These are phyloP conservation scores for Drosophila oshimai DNA, from an alignment of 1,140 invertebrate species.

Conservation along the genomic window DNA sequence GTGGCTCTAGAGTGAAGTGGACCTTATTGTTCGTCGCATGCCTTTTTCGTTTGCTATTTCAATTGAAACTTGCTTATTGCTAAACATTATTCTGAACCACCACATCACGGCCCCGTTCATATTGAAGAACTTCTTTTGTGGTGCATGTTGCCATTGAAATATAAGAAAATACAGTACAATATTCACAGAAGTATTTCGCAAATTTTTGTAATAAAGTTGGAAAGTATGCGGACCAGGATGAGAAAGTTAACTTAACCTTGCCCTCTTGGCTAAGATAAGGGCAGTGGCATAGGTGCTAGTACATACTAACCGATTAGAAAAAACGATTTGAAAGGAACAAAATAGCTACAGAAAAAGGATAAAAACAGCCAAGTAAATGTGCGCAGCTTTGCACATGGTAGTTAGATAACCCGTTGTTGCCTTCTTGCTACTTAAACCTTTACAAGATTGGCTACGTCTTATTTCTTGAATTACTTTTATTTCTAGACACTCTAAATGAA, in stretches of 20 bases:
- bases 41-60: slow-evolving; percentile 64
- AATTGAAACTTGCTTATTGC: slow-evolving; percentile 74
- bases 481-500: too few relatives aligned
- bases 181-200: slow-evolving; percentile 55
- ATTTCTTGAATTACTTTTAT: too few relatives aligned
- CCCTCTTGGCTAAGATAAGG: too few relatives aligned
- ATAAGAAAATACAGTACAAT: too few relatives aligned
- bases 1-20: neutral
- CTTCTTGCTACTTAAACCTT: too few relatives aligned
- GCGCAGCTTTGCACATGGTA: too few relatives aligned
- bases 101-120: neutral
- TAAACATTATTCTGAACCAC: slow-evolving; percentile 47
- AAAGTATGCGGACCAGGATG: slow-evolving; percentile 20
- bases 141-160: too few relatives aligned
- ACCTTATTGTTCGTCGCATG: slow-evolving; percentile 18
- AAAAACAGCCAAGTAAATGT: too few relatives aligned
- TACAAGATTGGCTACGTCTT: too few relatives aligned
- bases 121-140: slow-evolving; percentile 67
- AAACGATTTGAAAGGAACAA: too few relatives aligned
- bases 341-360: too few relatives aligned
- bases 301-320: neutral
- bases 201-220: slow-evolving; percentile 71
- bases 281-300: neutral
- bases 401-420: too few relatives aligned
- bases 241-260: slow-evolving; percentile 27